A percentile compares a stretch with the other conserved stretches of the same genome.
phyloP scores from a whole-genome alignment of 2,888 invertebrate species.

The Diplazon laetatorius region DNA sequence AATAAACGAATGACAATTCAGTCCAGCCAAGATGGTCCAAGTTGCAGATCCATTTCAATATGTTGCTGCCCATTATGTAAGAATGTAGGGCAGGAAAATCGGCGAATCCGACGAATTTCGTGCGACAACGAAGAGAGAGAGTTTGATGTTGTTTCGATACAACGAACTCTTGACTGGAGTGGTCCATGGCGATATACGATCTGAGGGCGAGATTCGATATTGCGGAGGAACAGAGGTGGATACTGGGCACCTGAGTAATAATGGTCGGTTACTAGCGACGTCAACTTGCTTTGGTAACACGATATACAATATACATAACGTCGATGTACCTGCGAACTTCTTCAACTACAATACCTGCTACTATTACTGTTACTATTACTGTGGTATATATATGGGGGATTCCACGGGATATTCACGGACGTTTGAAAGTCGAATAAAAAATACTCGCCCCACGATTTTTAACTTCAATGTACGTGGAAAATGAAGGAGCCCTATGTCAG shows the following conservation, averaged over 20 bases:
- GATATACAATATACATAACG: slow-evolving; percentile 8
- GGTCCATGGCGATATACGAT: background rate
- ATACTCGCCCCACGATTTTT: too few relatives aligned
- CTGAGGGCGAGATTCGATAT: slow-evolving; percentile 38
- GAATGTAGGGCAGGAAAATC: too few relatives aligned
- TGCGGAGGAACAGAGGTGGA: slow-evolving; percentile 24
- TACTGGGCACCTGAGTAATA: slow-evolving; percentile 42
- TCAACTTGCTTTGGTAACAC: slow-evolving; percentile 36
- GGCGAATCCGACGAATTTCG: background rate
- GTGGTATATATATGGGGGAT: background rate
- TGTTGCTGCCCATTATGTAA: too few relatives aligned
- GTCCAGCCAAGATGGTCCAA: too few relatives aligned
- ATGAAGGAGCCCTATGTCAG: too few relatives aligned
- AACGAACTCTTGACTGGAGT: background rate
- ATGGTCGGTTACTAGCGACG: slow-evolving; percentile 52
- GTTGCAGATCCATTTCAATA: too few relatives aligned
- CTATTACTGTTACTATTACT: too few relatives aligned
- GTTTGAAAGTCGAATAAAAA: too few relatives aligned
- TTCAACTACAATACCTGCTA: too few relatives aligned
- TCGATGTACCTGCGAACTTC: slow-evolving; percentile 16
- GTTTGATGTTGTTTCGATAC: background rate
- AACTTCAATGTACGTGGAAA: too few relatives aligned
- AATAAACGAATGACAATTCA: too few relatives aligned
- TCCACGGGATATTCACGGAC: too few relatives aligned
- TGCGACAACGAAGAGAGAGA: background rate